Conservation (phyloP, 2,113 vertebrate species). For the Martes martes region DNA sequence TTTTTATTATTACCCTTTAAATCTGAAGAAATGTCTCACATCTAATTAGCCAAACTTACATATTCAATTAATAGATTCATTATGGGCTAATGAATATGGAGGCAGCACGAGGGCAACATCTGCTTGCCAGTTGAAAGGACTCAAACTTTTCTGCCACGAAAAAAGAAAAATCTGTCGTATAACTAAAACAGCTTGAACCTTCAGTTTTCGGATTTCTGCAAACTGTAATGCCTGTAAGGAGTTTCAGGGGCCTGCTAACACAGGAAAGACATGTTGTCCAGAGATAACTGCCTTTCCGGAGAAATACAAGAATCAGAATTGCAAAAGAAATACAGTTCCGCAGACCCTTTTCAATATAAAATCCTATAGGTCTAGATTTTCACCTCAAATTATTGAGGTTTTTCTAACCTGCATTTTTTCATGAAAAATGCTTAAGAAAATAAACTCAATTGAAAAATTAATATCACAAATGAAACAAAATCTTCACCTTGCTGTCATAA, state of each 20-base stretch:
- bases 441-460: not conserved
- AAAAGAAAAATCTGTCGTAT: not conserved
- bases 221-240: not conserved
- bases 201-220: not conserved
- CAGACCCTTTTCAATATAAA: not conserved
- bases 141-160: not conserved
- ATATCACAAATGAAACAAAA: not conserved
- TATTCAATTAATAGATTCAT: constrained; percentile 87
- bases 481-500: not conserved
- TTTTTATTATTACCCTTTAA: constrained; percentile 90
- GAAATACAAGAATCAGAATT: not conserved
- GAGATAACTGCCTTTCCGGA: not conserved
- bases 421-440: not conserved
- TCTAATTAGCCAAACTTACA: constrained; percentile 87
- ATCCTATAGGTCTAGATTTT: not conserved
- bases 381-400: not conserved
- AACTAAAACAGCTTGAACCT: not conserved
- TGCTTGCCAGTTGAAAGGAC: constrained; percentile 53
- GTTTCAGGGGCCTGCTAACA: not conserved
- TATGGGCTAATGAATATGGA: constrained; percentile 82
- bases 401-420: constrained; percentile 32
- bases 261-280: not conserved
- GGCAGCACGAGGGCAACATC: constrained; percentile 21
- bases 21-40: constrained; percentile 83
- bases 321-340: not conserved